Evolutionary conservation across 2,797 vertebrate species (phyloP).

Genomic region (Chrysocyon brachyurus): DNA sequence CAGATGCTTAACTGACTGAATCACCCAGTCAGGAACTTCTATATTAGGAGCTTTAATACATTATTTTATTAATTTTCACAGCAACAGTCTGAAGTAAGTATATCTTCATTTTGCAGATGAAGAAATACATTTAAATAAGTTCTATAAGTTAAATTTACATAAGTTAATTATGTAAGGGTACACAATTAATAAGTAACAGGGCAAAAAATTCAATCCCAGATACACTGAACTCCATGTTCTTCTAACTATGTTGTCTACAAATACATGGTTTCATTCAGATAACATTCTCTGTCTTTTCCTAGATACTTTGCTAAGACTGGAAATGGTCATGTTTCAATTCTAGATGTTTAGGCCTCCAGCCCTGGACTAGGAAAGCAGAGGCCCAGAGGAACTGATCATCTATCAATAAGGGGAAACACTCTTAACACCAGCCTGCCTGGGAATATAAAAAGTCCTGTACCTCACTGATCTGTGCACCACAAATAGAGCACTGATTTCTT

Average conservation of each 20-base stretch:
- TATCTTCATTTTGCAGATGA: background rate
- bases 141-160: background rate
- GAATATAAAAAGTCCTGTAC: background rate
- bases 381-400: background rate
- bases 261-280: background rate
- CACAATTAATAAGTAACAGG: background rate
- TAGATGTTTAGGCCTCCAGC: background rate
- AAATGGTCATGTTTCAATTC: conserved; percentile 27
- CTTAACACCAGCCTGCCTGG: background rate
- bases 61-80: conserved; percentile 40
- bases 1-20: too few relatives aligned
- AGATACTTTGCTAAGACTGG: background rate
- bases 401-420: background rate
- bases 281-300: background rate
- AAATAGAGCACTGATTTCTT: background rate
- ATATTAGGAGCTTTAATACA: background rate
- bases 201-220: background rate
- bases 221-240: background rate
- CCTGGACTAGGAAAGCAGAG: background rate
- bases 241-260: background rate
- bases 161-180: background rate
- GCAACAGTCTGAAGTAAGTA: background rate
- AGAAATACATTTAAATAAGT: background rate
- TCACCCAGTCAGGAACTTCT: background rate
- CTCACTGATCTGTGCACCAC: conserved; percentile 11